A percentile compares a stretch with the other conserved stretches of the same genome.
phyloP scores from a whole-genome alignment of 37 sponge, comb jelly and placozoan species.

The Lycopodina hypogea region DNA sequence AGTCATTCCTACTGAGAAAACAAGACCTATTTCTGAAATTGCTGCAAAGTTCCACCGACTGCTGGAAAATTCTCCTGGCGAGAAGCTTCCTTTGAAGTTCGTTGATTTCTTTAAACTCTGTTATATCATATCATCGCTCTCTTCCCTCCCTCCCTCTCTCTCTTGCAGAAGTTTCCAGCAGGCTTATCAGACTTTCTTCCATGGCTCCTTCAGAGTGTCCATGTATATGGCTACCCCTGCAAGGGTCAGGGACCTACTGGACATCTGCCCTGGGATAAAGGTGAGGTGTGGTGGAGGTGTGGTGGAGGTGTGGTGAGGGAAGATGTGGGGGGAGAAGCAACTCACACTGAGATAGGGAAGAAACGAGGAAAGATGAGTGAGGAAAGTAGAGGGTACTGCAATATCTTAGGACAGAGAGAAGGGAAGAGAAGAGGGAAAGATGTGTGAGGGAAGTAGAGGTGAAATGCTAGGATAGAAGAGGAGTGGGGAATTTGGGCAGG shows the following conservation, averaged over 20 bases:
- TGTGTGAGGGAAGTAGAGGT: too few species aligned
- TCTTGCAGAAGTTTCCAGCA: conserved; percentile 58
- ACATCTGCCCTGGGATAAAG: conserved; percentile 41
- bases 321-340: too few species aligned
- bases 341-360: too few species aligned
- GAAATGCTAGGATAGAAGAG: too few species aligned
- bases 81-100: conserved; percentile 19
- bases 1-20: too few species aligned
- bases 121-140: too few species aligned
- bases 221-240: conserved; percentile 20
- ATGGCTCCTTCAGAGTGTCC: conserved; percentile 49
- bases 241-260: conserved; percentile 26
- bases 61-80: not conserved
- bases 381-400: too few species aligned
- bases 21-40: conserved; percentile 1
- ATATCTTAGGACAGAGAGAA: too few species aligned
- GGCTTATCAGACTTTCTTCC: conserved; percentile 66
- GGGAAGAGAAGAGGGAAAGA: too few species aligned
- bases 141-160: not conserved
- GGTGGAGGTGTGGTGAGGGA: too few species aligned
- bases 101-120: not conserved
- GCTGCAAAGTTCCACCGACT: conserved; percentile 10
- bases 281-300: not conserved
- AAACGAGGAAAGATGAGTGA: too few species aligned
- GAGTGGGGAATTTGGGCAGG: too few species aligned